phyloP scores from a whole-genome alignment of 2,888 invertebrate species.

The Platycnemis pennipes region DNA sequence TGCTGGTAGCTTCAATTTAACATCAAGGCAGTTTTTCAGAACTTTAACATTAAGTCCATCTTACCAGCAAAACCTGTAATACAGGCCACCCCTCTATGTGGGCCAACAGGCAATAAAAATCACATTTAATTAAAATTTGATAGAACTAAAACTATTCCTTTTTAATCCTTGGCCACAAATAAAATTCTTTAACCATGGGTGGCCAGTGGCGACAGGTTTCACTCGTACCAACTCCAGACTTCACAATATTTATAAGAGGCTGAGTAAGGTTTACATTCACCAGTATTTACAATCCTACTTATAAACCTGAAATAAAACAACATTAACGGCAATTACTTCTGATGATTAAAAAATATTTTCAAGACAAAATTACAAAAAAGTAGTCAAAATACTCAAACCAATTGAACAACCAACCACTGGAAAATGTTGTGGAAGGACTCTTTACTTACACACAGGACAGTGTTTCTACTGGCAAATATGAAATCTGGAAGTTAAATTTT shows the following conservation, averaged over 20 bases:
- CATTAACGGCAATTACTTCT: neutral
- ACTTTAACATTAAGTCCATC: neutral
- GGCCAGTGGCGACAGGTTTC: neutral
- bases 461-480: no score
- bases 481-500: no score
- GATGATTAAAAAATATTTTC: neutral
- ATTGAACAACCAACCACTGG: no score
- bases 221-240: neutral
- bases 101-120: neutral
- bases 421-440: no score
- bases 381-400: neutral
- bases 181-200: neutral
- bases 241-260: neutral
- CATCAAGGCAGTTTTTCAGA: neutral
- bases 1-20: neutral
- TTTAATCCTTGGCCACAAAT: neutral
- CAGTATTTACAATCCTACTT: neutral
- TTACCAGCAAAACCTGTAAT: slow-evolving; percentile 5
- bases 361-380: neutral
- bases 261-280: neutral
- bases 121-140: neutral
- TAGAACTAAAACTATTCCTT: neutral
- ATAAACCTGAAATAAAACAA: slow-evolving; percentile 1
- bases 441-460: no score
- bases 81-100: neutral